A percentile compares a stretch with the other conserved stretches of the same genome.
These are phyloP conservation scores for Atta texana DNA, from an alignment of 1,140 invertebrate species.

Conservation along the genomic window DNA sequence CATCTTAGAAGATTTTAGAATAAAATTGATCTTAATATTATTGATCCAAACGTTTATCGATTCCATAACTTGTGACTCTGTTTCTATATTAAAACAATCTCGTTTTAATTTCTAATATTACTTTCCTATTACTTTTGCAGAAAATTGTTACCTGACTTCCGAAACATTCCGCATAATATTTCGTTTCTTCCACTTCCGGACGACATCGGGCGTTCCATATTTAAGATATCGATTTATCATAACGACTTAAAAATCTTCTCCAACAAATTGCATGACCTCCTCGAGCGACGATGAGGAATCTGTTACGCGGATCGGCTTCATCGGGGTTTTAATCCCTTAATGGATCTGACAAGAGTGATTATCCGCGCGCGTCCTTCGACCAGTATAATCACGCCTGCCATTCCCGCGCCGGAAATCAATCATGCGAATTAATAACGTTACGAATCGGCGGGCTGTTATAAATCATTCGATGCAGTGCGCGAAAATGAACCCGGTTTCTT, in stretches of 20 bases:
- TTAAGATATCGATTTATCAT: conserved; percentile 51
- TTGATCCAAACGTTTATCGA: neutral
- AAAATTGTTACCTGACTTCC: neutral
- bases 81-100: neutral
- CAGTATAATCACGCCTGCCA: conserved; percentile 67
- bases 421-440: conserved; percentile 73
- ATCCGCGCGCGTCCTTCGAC: conserved; percentile 51
- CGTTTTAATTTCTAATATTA: neutral
- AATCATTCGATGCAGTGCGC: conserved; percentile 66
- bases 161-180: neutral
- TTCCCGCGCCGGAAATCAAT: conserved; percentile 68
- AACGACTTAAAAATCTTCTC: conserved; percentile 53
- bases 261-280: conserved; percentile 56
- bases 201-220: conserved; percentile 17
- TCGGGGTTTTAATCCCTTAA: conserved; percentile 63
- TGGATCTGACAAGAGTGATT: conserved; percentile 65
- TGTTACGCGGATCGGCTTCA: conserved; percentile 61
- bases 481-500: conserved; percentile 66
- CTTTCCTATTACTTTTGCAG: neutral
- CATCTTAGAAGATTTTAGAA: neutral
- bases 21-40: neutral
- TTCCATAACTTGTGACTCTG: neutral
- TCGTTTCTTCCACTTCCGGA: neutral
- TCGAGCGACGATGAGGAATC: conserved; percentile 61
- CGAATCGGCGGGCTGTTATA: conserved; percentile 70